Conservation (phyloP, 2,797 vertebrate genomes). For the Uromys caudimaculatus region DNA sequence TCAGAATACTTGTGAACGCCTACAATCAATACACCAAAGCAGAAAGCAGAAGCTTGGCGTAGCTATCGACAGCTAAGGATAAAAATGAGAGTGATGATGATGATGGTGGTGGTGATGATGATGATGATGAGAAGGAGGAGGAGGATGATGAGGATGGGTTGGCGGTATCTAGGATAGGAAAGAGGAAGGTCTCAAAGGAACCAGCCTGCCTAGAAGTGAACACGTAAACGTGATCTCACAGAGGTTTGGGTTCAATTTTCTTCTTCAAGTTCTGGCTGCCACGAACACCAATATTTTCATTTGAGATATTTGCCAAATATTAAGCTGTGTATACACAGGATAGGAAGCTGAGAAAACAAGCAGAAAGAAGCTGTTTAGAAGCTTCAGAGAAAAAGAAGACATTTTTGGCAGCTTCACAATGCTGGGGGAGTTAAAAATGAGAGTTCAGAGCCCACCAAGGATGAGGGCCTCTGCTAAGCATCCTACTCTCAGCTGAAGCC, state of each 20-base stretch:
- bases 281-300: slow-evolving; percentile 44
- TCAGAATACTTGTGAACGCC: neutral
- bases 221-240: neutral
- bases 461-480: slow-evolving; percentile 39
- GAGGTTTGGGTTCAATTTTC: neutral
- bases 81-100: neutral
- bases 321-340: slow-evolving; percentile 34
- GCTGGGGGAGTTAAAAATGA: neutral
- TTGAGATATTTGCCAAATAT: slow-evolving; percentile 63
- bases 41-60: neutral
- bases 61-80: neutral
- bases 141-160: neutral
- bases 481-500: slow-evolving; percentile 34
- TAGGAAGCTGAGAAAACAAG: slow-evolving; percentile 72
- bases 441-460: slow-evolving; percentile 56
- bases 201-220: neutral
- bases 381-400: slow-evolving; percentile 29
- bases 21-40: neutral
- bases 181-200: neutral
- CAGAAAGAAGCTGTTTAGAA: slow-evolving; percentile 59
- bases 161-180: neutral
- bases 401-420: slow-evolving; percentile 46
- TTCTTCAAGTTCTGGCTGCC: slow-evolving; percentile 36
- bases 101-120: neutral
- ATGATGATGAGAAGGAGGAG: fast-evolving